phyloP scores from a whole-genome alignment of 2,888 invertebrate genomes.

The Eumacrocentrus americanus region DNA sequence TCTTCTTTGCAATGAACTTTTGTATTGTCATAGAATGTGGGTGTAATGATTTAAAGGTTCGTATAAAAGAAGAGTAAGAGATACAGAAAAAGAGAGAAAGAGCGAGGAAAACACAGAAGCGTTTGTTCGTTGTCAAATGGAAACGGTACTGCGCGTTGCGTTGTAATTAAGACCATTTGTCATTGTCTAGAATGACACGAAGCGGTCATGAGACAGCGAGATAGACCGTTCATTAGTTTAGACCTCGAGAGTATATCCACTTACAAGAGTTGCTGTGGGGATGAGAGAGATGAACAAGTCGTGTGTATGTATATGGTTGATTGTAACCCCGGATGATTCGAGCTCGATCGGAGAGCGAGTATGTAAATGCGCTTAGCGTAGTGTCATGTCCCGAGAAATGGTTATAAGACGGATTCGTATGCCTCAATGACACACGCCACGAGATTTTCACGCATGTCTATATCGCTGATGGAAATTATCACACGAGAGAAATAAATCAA shows the following conservation, averaged over 20 bases:
- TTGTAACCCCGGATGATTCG: conserved; percentile 8
- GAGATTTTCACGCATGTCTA: not conserved
- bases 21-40: too few species aligned
- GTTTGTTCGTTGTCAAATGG: conserved; percentile 33
- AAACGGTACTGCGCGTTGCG: conserved; percentile 30
- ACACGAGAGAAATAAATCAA: not conserved
- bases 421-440: too few species aligned
- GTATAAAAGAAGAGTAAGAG: not conserved
- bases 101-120: conserved; percentile 7
- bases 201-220: conserved; percentile 30
- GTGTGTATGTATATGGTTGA: conserved; percentile 16
- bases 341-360: not conserved
- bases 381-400: conserved; percentile 6
- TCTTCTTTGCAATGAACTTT: not conserved
- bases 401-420: too few species aligned
- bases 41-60: too few species aligned
- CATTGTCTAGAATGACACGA: conserved; percentile 34
- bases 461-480: not conserved
- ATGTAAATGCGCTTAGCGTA: not conserved
- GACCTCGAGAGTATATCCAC: conserved; percentile 18
- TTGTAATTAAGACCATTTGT: conserved; percentile 36
- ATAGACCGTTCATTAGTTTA: conserved; percentile 29
- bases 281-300: not conserved
- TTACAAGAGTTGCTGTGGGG: not conserved
- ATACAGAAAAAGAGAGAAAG: too few species aligned